Base-by-base conservation (phyloP, 2,888 invertebrate genomes). In the Eupeodes latifasciatus region DNA sequence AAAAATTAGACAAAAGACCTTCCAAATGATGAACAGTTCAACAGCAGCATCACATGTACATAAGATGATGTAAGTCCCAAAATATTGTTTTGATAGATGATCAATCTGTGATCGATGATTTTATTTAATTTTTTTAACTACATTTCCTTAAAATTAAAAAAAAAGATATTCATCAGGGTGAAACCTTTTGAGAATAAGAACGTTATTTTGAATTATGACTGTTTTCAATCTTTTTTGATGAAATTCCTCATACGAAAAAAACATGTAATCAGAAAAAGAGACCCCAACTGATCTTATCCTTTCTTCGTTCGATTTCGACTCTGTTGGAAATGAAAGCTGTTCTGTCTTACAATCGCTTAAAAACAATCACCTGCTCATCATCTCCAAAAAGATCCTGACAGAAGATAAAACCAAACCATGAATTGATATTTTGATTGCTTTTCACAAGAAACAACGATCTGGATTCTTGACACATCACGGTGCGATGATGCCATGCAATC, bases 341-440 rank as follows among this genome's bases (percentile, higher is more conserved):
- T 47, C 76, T 11, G 53, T 72, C 66, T 40, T 16, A 12, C 27
- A 47, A 84, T 79, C 67, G 53, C 61, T 55, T 11, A 80, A 64
- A 51, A 71, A 51, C 71, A 81, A 81, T 85, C 85, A 86, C 82
- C 85, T 86, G 85, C 78, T 67, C n/a, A 9, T 44, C 27, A 27
- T 27, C 27, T 27, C 6, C 7, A 53, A 9, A 19, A 36, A 66
- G 81, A 85, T 85, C 47, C 76, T 59, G 53, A 59, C 62, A 81
- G 16, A 67, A 81, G 78, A 85, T 81, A 81, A 81, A 81, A 81
- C 75, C 69, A 80, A 81, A 80, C 71, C 44, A 27, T 67, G 59
- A 76, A 61, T 72, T 64, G 74, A 84, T 84, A 75, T 84, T 85
- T 76, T 85, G 84, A 80, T 85, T 81, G 44, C 81, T 71, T 59